Conservation (phyloP, 2,797 vertebrate species). For the Sebastes ruberrimus region DNA sequence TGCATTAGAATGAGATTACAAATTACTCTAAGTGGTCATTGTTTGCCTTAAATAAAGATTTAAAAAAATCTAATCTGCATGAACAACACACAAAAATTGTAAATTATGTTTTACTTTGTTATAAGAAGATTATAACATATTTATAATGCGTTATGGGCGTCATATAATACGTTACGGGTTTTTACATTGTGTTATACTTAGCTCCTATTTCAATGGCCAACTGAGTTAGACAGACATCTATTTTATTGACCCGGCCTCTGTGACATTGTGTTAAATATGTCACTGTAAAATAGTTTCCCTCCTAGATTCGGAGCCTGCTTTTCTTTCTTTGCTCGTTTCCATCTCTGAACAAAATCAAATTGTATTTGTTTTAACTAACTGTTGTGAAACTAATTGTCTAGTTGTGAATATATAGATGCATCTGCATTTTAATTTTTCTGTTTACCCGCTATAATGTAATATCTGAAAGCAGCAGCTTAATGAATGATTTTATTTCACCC, state of each 20-base stretch:
- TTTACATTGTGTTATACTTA: not conserved
- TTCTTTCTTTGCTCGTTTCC: not conserved
- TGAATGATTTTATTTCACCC: not conserved
- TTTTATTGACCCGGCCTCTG: not conserved
- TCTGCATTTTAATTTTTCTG: not conserved
- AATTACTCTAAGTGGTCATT: not conserved
- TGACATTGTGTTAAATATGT: not conserved
- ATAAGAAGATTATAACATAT: not conserved
- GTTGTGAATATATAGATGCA: not conserved
- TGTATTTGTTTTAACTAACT: not conserved
- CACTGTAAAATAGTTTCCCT: not conserved
- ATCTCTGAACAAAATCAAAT: not conserved
- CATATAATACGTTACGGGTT: not conserved
- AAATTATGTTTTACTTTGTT: not conserved
- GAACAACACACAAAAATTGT: not conserved
- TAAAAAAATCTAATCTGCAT: not conserved
- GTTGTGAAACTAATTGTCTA: not conserved
- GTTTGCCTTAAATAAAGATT: not conserved
- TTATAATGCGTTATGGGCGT: not conserved
- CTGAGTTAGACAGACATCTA: not conserved
- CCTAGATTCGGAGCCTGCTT: not conserved
- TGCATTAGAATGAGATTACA: not conserved
- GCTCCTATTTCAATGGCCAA: not conserved
- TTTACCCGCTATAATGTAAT: not conserved
- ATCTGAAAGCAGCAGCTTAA: not conserved